Evolutionary conservation across 2,888 invertebrate species (phyloP).

Genomic region (Chydorus sphaericus): DNA sequence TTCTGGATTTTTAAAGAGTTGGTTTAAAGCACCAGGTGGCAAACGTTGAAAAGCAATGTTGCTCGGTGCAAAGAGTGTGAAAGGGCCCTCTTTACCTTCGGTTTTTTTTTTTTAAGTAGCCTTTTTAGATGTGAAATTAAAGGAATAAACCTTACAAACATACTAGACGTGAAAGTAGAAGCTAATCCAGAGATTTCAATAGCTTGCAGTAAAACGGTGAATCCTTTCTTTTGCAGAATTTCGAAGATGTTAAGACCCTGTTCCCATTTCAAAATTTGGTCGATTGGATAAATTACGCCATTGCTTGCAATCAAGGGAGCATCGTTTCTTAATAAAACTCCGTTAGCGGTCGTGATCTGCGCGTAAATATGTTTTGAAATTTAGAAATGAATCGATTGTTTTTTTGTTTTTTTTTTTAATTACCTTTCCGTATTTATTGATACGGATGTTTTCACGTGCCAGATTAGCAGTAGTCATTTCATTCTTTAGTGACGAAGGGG

Average conservation of each 20-base stretch:
- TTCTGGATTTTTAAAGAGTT: conserved; percentile 10
- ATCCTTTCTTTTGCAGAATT: not conserved
- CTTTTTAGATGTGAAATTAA: too few species aligned
- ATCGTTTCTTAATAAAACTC: not conserved
- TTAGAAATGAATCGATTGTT: too few species aligned
- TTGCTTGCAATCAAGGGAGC: conserved; percentile 14
- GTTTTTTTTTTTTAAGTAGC: too few species aligned
- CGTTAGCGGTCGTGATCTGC: not conserved
- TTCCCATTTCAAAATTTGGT: conserved; percentile 10
- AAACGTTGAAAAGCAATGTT: conserved; percentile 16
- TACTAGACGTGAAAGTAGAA: too few species aligned
- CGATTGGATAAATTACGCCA: conserved; percentile 18
- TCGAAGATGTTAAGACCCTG: conserved; percentile 9
- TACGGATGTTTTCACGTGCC: conserved; percentile 5
- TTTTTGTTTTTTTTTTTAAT: too few species aligned
- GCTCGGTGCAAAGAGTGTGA: conserved; percentile 17
- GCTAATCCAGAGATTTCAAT: too few species aligned
- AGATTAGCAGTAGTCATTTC: conserved; percentile 6
- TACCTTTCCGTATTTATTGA: not conserved
- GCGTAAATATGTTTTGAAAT: too few species aligned
- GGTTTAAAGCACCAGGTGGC: conserved; percentile 1
- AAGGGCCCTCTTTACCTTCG: conserved; percentile 11
- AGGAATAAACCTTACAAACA: too few species aligned
- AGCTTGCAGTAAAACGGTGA: too few species aligned
- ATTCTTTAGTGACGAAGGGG: not conserved